Conservation (phyloP, 2,888 invertebrate species). For the Nymphalis polychloros region DNA sequence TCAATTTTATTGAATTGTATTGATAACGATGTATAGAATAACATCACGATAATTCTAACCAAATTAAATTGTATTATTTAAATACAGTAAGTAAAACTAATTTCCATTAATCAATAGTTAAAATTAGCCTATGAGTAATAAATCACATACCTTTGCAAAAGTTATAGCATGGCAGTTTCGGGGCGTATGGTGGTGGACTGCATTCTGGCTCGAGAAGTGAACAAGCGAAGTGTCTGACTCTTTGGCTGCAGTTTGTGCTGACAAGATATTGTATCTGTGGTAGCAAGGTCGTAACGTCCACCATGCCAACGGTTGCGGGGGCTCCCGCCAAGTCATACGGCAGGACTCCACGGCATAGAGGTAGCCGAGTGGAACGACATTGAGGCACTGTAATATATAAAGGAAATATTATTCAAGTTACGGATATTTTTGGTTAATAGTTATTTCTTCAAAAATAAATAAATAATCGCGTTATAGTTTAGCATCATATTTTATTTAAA, state of each 20-base stretch:
- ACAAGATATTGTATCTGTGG: constrained; percentile 83
- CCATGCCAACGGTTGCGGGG: constrained; percentile 63
- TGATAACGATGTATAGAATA: no score
- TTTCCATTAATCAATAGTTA: no score
- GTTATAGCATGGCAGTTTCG: constrained; percentile 84
- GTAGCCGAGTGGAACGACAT: constrained; percentile 77
- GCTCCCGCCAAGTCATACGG: constrained; percentile 84
- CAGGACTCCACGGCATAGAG: constrained; percentile 83
- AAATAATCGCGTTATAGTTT: no score
- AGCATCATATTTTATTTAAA: neutral
- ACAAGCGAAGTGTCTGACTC: constrained; percentile 83
- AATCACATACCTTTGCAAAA: constrained; percentile 82
- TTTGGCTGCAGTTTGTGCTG: constrained; percentile 84
- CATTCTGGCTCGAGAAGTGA: constrained; percentile 86
- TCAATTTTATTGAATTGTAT: no score
- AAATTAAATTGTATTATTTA: no score
- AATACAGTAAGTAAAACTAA: no score
- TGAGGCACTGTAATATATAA: constrained; percentile 63
- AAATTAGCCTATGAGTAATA: no score
- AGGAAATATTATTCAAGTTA: neutral
- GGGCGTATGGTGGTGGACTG: constrained; percentile 79
- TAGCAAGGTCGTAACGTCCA: constrained; percentile 67
- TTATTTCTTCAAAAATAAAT: neutral
- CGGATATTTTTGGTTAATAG: neutral
- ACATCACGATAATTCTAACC: no score